These are phyloP conservation scores for Epistrophe eligans DNA, from an alignment of 2,888 invertebrate species.

Conservation along the genomic window DNA sequence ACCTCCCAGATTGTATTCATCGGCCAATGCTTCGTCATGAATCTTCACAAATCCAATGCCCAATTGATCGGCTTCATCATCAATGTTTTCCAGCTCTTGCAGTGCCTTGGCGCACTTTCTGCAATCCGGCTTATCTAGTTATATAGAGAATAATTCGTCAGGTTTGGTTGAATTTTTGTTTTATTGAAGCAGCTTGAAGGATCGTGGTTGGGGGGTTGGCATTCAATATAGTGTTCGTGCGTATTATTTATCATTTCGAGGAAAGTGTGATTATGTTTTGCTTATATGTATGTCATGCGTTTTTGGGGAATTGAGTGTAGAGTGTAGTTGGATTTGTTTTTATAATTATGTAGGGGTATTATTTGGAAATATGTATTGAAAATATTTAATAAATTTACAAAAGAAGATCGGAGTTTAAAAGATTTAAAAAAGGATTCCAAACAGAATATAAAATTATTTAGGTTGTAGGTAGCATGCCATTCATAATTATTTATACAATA, in stretches of 20 bases:
- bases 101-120: constrained; percentile 95
- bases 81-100: constrained; percentile 96
- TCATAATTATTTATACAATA: not conserved
- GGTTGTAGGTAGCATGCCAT: not conserved
- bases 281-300: constrained; percentile 19
- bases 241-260: constrained; percentile 28
- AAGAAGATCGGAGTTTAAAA: not conserved
- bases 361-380: constrained; percentile 2
- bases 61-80: constrained; percentile 96
- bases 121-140: constrained; percentile 94
- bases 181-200: constrained; percentile 52
- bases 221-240: constrained; percentile 60
- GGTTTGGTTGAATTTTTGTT: constrained; percentile 33
- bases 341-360: constrained; percentile 1
- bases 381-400: not conserved
- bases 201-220: constrained; percentile 50
- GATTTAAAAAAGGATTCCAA: not conserved
- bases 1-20: constrained; percentile 95
- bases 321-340: not conserved
- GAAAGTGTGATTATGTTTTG: not conserved
- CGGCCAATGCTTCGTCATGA: constrained; percentile 94
- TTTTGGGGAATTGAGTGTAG: constrained; percentile 1
- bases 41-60: constrained; percentile 98
- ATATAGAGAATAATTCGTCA: constrained; percentile 70
- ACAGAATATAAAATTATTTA: not conserved